A percentile compares a stretch with the other conserved stretches of the same genome.
Evolutionary conservation across 2,797 vertebrate genomes (phyloP).

Genomic region (Hephaestus fuliginosus): DNA sequence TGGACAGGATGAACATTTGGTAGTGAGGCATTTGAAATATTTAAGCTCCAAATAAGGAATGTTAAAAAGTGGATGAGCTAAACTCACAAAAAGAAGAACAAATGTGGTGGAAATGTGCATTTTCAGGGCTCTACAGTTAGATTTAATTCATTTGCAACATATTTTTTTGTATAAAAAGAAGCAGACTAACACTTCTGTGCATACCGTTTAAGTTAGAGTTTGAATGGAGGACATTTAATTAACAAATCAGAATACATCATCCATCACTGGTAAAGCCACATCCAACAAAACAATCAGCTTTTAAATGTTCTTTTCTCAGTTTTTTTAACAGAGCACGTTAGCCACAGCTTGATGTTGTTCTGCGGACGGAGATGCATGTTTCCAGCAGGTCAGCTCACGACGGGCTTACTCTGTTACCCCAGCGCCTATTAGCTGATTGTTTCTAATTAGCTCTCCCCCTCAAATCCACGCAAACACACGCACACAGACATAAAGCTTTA

Average conservation of each 20-base stretch:
- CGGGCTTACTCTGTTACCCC: slow-evolving; percentile 6
- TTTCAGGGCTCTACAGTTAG: not conserved
- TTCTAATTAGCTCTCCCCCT: slow-evolving; percentile 46
- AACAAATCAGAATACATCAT: not conserved
- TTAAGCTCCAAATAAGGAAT: not conserved
- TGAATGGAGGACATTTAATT: not conserved
- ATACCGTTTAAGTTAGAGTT: not conserved
- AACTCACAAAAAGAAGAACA: no score
- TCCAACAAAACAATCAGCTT: not conserved
- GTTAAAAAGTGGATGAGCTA: no score
- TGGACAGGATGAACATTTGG: not conserved
- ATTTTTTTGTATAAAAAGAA: not conserved
- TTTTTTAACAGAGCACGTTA: not conserved
- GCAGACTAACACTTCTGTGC: not conserved
- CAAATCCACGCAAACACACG: slow-evolving; percentile 12
- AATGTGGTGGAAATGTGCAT: no score
- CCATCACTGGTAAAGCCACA: not conserved
- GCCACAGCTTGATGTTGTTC: not conserved
- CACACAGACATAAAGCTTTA: slow-evolving; percentile 29
- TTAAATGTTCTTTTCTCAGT: not conserved
- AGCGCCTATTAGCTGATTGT: slow-evolving; percentile 40
- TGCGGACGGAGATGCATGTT: slow-evolving; percentile 9
- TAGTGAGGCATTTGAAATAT: not conserved
- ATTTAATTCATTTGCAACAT: not conserved
- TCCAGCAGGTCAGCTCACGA: slow-evolving; percentile 10